These are phyloP conservation scores for Capricornis sumatraensis DNA, from an alignment of 2,113 vertebrate species.

Conservation along the genomic window DNA sequence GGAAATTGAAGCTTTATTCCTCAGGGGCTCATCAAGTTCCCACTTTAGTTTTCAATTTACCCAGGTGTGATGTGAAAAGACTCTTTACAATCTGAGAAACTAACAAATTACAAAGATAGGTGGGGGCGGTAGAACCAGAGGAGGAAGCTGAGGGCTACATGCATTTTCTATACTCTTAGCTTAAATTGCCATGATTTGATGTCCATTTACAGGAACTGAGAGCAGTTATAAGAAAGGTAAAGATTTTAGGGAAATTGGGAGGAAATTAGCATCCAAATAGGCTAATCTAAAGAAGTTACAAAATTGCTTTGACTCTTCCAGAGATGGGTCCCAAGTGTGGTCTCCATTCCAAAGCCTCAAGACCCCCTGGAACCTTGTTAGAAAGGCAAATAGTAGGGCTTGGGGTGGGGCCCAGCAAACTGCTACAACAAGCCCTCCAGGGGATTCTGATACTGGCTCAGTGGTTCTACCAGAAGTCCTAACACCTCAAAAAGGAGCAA, in stretches of 20 bases:
- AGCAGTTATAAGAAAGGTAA: background rate
- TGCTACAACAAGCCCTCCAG: background rate
- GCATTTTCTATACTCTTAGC: background rate
- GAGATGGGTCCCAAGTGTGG: background rate
- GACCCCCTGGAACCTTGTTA: background rate
- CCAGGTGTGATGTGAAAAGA: background rate
- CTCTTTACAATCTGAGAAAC: background rate
- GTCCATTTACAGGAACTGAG: background rate
- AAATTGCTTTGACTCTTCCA: slow-evolving; percentile 7
- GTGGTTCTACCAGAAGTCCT: background rate
- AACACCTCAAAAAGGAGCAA: background rate
- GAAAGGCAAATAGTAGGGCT: background rate
- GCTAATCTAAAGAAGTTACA: background rate
- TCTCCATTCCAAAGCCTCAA: background rate
- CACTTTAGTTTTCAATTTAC: background rate
- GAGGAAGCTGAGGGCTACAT: background rate
- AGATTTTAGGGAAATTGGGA: background rate
- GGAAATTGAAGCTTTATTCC: background rate
- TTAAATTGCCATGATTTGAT: background rate
- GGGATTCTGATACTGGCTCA: background rate
- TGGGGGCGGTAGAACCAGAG: too few species aligned
- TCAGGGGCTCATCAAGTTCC: background rate
- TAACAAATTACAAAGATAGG: background rate
- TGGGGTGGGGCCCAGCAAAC: background rate
- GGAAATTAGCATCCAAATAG: slow-evolving; percentile 12